Evolutionary conservation across 1,140 invertebrate species (phyloP).

Genomic region (Lamellibrachia luymesi): DNA sequence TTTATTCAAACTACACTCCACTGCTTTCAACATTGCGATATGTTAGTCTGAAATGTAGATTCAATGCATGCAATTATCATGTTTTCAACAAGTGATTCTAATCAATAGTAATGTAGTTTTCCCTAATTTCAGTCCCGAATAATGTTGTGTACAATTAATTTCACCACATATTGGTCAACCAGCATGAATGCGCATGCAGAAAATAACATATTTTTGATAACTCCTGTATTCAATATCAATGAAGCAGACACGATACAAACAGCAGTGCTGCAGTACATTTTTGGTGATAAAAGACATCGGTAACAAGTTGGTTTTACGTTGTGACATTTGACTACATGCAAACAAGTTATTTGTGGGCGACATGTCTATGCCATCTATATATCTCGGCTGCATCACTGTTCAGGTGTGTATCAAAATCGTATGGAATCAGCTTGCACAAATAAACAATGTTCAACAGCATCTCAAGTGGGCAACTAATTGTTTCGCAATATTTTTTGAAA

Average conservation of each 20-base stretch:
- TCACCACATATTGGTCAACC: background rate
- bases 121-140: background rate
- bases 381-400: background rate
- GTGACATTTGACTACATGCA: background rate
- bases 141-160: background rate
- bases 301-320: background rate
- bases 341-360: background rate
- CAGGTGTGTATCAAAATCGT: background rate
- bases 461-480: background rate
- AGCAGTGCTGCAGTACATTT: background rate
- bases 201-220: background rate
- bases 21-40: background rate
- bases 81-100: background rate
- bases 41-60: background rate
- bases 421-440: background rate
- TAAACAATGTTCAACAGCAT: background rate
- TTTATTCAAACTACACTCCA: background rate
- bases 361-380: background rate
- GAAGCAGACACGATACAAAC: background rate
- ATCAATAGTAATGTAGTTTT: background rate
- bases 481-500: background rate
- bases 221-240: background rate
- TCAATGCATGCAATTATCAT: background rate
- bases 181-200: background rate
- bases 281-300: background rate